Base-by-base conservation (phyloP, 1,140 invertebrate species). In the Drosophila punjabiensis region DNA sequence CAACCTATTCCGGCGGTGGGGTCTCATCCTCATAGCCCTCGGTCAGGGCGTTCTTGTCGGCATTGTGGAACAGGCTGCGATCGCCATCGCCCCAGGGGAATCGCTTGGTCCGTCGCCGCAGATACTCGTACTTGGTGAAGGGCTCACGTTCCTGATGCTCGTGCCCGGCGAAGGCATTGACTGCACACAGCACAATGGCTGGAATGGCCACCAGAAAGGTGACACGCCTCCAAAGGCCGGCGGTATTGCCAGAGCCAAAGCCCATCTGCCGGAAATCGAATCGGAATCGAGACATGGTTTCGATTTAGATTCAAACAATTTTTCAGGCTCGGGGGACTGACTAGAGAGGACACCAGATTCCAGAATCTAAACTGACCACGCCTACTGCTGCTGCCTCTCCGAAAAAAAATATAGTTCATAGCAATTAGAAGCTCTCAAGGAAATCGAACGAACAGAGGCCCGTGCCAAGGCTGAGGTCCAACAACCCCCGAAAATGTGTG, bases 11-110 rank as follows among this genome's bases (percentile, higher is more conserved):
- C 16, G 10, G 5, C 5, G 33, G 24, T 1, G 18, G 18, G 6
- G 18, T 24, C 39, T 76, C 79, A 32, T 78, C 62, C 95, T 98
- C 97, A 93, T 97, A 98, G 56, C 97, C 97, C 61, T 94, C 94
- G 45, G 97, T 96, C 16, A 98, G 93, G 55, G 97, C 93, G 90
- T 98, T 98, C 30, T 94, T 92, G 70, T 96, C 94, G 45, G 96
- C 94, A 93, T 98, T 98, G 37, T 92, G 90, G 94, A 98, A 98
- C 8, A 98, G 93, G 14, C 94, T 94, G 45, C 96, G 95, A 79
- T 96, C 95, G 47, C 97, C 97, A 94, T 98, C 97, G 79, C 97
- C 97, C 97, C 97, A 98, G 52, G 97, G 97, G 93, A 98, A 98
- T 28, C 94, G 93, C 93, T 95, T 96, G 45, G 94, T 95, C 45